Evolutionary conservation across 2,888 invertebrate species (phyloP).

Genomic region (Chrysomela aeneicollis): DNA sequence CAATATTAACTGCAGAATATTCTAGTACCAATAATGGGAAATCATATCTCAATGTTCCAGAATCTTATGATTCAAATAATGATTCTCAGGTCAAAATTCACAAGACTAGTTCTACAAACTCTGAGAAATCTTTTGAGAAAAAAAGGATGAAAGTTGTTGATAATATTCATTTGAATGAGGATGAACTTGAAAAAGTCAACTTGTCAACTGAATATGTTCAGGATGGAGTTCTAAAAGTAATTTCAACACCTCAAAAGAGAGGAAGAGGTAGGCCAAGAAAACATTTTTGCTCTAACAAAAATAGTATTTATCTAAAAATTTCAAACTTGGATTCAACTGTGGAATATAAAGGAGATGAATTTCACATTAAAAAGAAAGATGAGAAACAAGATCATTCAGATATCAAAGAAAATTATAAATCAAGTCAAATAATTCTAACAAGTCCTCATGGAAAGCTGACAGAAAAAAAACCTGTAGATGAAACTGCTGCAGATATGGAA

Average conservation of each 20-base stretch:
- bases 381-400: too few species aligned
- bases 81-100: neutral
- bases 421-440: too few species aligned
- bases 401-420: too few species aligned
- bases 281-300: neutral
- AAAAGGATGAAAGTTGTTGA: neutral
- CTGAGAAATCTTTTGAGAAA: neutral
- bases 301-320: neutral
- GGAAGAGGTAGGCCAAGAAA: neutral
- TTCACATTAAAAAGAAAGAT: too few species aligned
- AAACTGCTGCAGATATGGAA: too few species aligned
- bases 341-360: too few species aligned
- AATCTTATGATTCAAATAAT: neutral
- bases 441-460: too few species aligned
- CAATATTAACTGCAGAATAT: neutral
- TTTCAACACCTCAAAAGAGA: neutral
- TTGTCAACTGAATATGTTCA: constrained; percentile 4
- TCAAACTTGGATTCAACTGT: too few species aligned
- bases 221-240: neutral
- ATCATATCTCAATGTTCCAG: neutral
- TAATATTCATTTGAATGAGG: neutral
- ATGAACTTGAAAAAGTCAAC: neutral
- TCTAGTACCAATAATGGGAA: neutral
- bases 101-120: neutral
- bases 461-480: too few species aligned